Percentiles rank a stretch among this genome's conserved stretches.
These are phyloP conservation scores for Mormyrops boulengeri DNA, from an alignment of 2,797 vertebrate species.

Conservation along the genomic window DNA sequence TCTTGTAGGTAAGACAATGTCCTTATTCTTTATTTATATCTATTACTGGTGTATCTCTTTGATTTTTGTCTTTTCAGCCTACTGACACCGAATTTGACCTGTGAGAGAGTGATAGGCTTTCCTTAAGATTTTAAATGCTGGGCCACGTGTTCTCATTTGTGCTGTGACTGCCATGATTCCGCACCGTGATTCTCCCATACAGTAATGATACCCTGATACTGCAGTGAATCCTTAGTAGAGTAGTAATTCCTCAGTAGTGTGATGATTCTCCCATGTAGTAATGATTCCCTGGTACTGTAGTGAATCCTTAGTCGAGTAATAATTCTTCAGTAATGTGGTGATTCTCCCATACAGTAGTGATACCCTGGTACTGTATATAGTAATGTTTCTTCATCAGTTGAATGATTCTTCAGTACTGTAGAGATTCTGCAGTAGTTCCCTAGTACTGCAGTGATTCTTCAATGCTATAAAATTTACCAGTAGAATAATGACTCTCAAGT, in stretches of 20 bases:
- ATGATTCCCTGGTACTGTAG: neutral
- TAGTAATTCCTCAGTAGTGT: neutral
- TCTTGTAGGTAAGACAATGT: neutral
- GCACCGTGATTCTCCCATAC: neutral
- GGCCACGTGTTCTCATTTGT: neutral
- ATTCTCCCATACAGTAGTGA: neutral
- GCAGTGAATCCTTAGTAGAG: neutral
- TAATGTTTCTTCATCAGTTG: neutral
- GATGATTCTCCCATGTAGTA: neutral
- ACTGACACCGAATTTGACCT: neutral
- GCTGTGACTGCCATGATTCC: neutral
- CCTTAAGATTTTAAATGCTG: neutral
- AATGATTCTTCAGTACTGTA: neutral
- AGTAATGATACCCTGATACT: neutral
- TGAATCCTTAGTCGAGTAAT: neutral
- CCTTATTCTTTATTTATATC: neutral
- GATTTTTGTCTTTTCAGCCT: neutral
- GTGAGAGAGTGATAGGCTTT: neutral
- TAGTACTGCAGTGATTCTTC: neutral
- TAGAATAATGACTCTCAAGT: neutral
- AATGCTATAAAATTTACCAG: neutral
- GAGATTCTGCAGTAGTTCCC: neutral
- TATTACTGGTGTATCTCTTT: neutral
- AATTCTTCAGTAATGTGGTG: neutral
- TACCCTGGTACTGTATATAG: neutral